Evolutionary conservation across 2,113 vertebrate genomes (phyloP).

Genomic region (Mustelus asterias): DNA sequence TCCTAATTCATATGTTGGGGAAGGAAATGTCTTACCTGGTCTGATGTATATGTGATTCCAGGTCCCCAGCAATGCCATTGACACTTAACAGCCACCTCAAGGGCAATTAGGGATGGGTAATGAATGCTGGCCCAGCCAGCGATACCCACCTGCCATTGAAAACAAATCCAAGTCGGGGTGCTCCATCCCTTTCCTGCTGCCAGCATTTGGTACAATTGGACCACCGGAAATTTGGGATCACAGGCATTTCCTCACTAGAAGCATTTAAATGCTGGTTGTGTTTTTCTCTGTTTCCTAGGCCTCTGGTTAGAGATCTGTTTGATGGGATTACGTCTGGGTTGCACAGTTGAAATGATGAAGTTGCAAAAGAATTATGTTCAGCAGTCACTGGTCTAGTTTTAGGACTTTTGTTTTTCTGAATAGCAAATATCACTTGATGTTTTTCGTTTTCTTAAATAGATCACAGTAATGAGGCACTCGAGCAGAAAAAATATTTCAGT

Average conservation of each 20-base stretch:
- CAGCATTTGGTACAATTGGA: neutral
- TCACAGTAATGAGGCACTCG: neutral
- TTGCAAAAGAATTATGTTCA: neutral
- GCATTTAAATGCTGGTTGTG: neutral
- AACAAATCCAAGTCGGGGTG: no score
- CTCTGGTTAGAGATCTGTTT: neutral
- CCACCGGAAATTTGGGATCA: neutral
- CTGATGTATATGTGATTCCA: no score
- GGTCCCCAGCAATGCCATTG: no score
- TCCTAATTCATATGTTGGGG: no score
- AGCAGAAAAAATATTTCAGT: neutral
- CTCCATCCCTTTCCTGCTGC: neutral
- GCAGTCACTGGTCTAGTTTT: neutral
- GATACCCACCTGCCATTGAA: no score
- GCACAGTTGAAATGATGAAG: neutral
- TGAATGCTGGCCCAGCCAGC: no score
- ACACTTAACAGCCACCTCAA: no score
- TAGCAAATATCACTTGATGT: neutral
- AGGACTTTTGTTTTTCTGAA: neutral
- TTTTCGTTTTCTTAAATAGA: neutral
- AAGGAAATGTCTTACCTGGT: no score
- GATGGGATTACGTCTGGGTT: neutral
- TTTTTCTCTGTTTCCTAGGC: neutral
- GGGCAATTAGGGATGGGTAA: no score
- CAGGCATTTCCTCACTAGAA: neutral